Conservation (phyloP, 2,797 vertebrate species). For the Sebastes nivosus region DNA sequence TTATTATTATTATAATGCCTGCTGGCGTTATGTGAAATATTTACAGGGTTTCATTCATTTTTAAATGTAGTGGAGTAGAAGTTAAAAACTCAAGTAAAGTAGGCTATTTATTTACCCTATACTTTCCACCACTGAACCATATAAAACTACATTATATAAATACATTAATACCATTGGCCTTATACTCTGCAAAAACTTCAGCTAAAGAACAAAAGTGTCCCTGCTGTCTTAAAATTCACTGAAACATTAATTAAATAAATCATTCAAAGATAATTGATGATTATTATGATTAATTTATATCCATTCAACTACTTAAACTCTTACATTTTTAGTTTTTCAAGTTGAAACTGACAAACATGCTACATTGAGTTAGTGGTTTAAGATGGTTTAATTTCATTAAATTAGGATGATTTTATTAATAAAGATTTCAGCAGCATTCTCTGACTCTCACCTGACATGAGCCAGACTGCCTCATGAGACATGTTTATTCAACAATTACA, state of each 20-base stretch:
- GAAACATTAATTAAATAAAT: not conserved
- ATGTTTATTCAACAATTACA: not conserved
- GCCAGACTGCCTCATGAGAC: not conserved
- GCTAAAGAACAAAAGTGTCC: not conserved
- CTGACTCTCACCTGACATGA: not conserved
- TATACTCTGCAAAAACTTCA: not conserved
- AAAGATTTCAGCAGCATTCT: not conserved
- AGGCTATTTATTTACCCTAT: not conserved
- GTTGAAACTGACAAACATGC: not conserved
- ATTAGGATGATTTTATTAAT: not conserved
- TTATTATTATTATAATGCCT: too few species aligned
- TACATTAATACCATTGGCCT: not conserved
- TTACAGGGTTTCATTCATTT: too few species aligned
- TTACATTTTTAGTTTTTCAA: not conserved
- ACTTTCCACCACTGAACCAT: not conserved
- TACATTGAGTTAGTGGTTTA: not conserved
- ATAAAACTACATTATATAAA: not conserved
- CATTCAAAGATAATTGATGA: not conserved
- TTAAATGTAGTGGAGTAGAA: not conserved
- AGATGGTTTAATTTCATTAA: not conserved
- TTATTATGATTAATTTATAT: not conserved
- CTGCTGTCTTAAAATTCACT: not conserved
- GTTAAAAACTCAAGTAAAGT: not conserved
- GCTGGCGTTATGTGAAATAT: too few species aligned
- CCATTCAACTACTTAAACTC: not conserved